These are phyloP conservation scores for Morone saxatilis DNA, from an alignment of 2,113 vertebrate species.

Conservation along the genomic window DNA sequence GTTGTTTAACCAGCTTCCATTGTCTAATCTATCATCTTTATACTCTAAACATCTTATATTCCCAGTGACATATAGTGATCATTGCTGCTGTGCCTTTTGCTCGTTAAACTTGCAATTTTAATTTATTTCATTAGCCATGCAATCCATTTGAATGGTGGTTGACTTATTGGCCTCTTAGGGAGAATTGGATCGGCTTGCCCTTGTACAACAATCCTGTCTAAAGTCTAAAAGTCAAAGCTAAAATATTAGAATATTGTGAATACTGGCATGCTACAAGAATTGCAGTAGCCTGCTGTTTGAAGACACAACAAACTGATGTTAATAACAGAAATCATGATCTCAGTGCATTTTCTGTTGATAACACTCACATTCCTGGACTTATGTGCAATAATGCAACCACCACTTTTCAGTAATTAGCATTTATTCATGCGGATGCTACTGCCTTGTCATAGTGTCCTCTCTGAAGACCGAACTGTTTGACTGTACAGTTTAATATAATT, in stretches of 20 bases:
- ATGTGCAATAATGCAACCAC: not conserved
- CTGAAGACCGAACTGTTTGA: not conserved
- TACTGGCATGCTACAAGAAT: not conserved
- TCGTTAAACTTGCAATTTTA: not conserved
- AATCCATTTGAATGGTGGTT: not conserved
- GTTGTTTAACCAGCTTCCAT: not conserved
- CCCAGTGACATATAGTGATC: no score
- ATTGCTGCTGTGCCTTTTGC: not conserved
- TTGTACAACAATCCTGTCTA: not conserved
- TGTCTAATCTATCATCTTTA: not conserved
- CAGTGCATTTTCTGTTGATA: not conserved
- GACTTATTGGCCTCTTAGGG: not conserved
- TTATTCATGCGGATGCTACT: slow-evolving; percentile 6
- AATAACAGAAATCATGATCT: not conserved
- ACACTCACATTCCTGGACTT: not conserved
- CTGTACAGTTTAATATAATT: not conserved
- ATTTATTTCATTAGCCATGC: not conserved
- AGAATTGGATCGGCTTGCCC: not conserved
- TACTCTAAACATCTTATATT: not conserved
- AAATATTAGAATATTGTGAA: not conserved
- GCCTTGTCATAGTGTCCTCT: not conserved
- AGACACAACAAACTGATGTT: not conserved
- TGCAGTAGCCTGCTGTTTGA: not conserved
- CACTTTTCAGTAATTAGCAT: not conserved
- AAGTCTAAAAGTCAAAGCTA: not conserved